Percentiles rank a stretch among this genome's conserved stretches.
Evolutionary conservation across 2,797 vertebrate genomes (phyloP).

Genomic region (Luscinia luscinia): DNA sequence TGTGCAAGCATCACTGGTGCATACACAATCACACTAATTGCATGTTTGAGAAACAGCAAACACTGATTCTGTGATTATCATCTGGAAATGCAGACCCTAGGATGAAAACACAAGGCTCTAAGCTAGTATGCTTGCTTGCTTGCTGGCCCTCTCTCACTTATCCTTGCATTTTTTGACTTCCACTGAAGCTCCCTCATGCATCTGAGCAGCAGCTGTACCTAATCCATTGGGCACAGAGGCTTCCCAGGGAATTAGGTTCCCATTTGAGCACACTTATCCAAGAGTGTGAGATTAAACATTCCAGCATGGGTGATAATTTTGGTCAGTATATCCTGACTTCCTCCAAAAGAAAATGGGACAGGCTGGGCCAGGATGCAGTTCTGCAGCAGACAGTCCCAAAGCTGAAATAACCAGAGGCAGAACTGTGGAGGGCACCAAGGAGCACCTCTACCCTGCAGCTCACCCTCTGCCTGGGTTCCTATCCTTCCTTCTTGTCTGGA

Average conservation of each 20-base stretch:
- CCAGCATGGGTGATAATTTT: neutral
- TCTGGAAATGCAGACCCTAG: neutral
- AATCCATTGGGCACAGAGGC: neutral
- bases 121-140: neutral
- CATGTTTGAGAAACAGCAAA: slow-evolving; percentile 8
- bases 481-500: neutral
- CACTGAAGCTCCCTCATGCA: neutral
- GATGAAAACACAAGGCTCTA: neutral
- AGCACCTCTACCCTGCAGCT: neutral
- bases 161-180: neutral
- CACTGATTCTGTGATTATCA: neutral
- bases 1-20: neutral
- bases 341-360: neutral
- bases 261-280: neutral
- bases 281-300: neutral
- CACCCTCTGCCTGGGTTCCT: neutral
- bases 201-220: neutral
- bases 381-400: neutral
- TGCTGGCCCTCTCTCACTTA: neutral
- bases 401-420: neutral
- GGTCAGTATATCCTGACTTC: neutral
- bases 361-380: neutral
- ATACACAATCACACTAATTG: neutral
- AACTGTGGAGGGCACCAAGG: neutral
- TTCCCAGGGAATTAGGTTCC: neutral